These are phyloP conservation scores for Syndactyla subalaris DNA, from an alignment of 2,797 vertebrate species.

Conservation along the genomic window DNA sequence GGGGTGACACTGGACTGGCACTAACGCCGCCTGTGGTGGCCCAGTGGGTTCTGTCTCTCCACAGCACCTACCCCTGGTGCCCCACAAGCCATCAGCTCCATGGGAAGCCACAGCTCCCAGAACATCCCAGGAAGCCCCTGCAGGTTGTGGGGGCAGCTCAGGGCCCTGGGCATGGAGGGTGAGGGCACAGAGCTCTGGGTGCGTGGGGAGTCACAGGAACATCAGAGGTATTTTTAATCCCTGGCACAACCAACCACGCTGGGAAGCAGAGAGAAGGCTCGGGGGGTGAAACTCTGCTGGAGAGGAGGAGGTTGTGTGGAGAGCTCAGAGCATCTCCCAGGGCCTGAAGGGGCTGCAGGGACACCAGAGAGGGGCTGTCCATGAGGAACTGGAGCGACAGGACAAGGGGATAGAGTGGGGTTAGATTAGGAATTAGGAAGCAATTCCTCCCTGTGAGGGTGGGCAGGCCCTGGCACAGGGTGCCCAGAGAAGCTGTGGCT, in stretches of 20 bases:
- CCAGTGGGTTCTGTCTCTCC: fast-evolving
- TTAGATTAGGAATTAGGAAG: too few relatives aligned
- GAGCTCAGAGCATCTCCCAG: not conserved
- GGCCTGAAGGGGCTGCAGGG: not conserved
- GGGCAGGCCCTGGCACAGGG: not conserved
- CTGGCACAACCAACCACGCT: too few relatives aligned
- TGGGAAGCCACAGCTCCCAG: too few relatives aligned
- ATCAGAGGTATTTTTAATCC: too few relatives aligned
- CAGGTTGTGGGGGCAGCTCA: too few relatives aligned
- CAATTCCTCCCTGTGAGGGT: too few relatives aligned
- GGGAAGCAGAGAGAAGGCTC: too few relatives aligned
- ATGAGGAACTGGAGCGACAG: not conserved
- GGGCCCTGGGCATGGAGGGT: too few relatives aligned
- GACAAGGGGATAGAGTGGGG: not conserved
- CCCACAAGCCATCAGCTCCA: not conserved
- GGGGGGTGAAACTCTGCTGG: not conserved
- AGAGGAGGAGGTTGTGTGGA: not conserved
- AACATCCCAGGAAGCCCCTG: too few relatives aligned
- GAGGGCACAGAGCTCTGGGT: too few relatives aligned
- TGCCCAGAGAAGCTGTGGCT: not conserved
- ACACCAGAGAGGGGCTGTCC: not conserved
- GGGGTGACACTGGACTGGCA: not conserved
- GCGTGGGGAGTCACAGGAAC: too few relatives aligned
- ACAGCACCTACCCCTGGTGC: not conserved
- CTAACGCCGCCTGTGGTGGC: not conserved